Conservation (phyloP, 2,888 invertebrate genomes). For the Dilophus febrilis region DNA sequence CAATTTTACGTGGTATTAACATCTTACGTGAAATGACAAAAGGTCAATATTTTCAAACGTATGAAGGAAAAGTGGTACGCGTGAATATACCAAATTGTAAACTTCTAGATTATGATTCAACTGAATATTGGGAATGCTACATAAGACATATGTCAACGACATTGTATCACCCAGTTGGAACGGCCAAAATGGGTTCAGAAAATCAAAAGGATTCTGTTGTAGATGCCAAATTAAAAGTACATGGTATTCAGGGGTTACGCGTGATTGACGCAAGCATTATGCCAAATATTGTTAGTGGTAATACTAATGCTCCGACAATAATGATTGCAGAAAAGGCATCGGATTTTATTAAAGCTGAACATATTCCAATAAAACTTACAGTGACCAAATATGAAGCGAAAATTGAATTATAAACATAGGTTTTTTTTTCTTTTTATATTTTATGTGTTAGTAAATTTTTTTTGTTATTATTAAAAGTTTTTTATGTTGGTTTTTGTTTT, state of each 20-base stretch:
- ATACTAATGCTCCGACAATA: slow-evolving; percentile 68
- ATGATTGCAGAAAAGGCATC: slow-evolving; percentile 76
- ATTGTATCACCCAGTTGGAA: slow-evolving; percentile 51
- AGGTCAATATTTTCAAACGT: slow-evolving; percentile 27
- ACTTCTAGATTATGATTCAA: slow-evolving; percentile 17
- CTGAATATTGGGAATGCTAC: slow-evolving; percentile 40
- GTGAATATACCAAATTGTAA: slow-evolving; percentile 14
- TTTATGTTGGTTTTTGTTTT: no score
- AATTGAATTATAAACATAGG: background rate
- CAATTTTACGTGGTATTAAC: slow-evolving; percentile 29
- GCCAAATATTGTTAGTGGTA: slow-evolving; percentile 58
- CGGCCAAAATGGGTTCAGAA: slow-evolving; percentile 45
- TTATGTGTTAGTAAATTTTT: background rate
- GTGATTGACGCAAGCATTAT: slow-evolving; percentile 56
- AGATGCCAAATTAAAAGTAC: slow-evolving; percentile 32
- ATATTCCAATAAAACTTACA: background rate
- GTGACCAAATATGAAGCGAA: background rate
- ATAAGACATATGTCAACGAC: slow-evolving; percentile 35
- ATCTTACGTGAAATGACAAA: slow-evolving; percentile 25
- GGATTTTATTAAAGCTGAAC: slow-evolving; percentile 31
- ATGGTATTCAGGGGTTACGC: slow-evolving; percentile 35
- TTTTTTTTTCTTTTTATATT: background rate
- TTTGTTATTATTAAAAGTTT: background rate
- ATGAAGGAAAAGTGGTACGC: slow-evolving; percentile 23
- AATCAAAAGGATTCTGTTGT: slow-evolving; percentile 34